Evolutionary conservation across 2,113 vertebrate genomes (phyloP), one percentile per base, ranked within the genome.

Genomic region (Colinus virginianus): DNA sequence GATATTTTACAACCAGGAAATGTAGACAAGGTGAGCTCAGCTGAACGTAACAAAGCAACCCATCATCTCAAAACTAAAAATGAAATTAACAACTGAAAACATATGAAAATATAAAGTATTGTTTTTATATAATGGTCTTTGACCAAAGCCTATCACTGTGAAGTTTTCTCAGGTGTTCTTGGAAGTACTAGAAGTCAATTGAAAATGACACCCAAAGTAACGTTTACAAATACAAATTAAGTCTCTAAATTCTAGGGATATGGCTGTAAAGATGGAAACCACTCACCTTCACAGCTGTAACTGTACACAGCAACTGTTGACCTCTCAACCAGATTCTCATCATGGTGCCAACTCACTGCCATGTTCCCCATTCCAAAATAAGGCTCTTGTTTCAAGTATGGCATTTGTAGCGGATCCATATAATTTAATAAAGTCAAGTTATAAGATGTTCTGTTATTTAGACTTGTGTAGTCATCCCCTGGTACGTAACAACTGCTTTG

Each of bases 321-420:
- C 91, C 97, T 97, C 51, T 98, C 98, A 93, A 99, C 97, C 91
- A 99, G 98, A 86, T 99, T 99, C 96, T 99, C 99, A 1, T 99
- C 99, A 2, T 99, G 99, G 93, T 99, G 99, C 99, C 99, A 99
- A 92, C 99, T 99, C 85, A 99, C 99, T 1, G 99, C 99, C 99
- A 99, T 99, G 89, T 97, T 99, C 45, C 99, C 99, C 99, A 99
- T 99, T 87, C 98, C 99, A 55, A 99, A 99, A 90, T 99, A 99
- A 1, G 99, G 99, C 36, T 99, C 99, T 87, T 98, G 99, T 94
- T 99, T 99, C 92, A 99, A 98, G 86, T 98, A 99, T 10, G 95
- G 96, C 98, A 99, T 99, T 84, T 98, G 96, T 21, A 97, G 96
- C 0, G 99, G 99, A 96, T 99, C 99, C 99, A 99, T 99, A 96